Base-by-base conservation (phyloP, 2,888 invertebrate species). In the Plagiodera versicolora region DNA sequence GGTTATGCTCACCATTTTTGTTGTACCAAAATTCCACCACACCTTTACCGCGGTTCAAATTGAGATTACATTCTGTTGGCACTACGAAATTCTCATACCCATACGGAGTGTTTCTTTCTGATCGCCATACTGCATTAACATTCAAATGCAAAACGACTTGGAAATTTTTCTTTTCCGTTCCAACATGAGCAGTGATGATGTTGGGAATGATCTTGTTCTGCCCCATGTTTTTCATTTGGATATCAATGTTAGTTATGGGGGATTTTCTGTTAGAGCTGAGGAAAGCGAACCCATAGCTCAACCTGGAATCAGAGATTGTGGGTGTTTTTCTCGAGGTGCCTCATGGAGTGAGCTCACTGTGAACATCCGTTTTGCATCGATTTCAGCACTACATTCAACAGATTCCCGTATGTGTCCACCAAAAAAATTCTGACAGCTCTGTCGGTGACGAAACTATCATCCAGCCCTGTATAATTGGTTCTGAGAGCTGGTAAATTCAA, bases 251-350 rank as follows among this genome's bases (percentile, higher is more conserved):
- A 18, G 62, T 64, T 6, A 88, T 81, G 2, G 78, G 74, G 17
- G 74, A 67, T 1, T 82, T 74, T 1, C 71, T 67, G 45, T 74
- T 83, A 67, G 82, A 79, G 0, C 83, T 83, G 14, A 80, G 76
- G 53, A 84, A 77, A 1, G 86, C 80, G 56, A 79, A 82, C 0
- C 88, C 88, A 53, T 81, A 84, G 65, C 83, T 80, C 49, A 84
- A 80, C 60, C 87, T 87, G 72, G 32, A 75, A 75, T 45, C 56
- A 72, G 28, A 50, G 1, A 19, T 39, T 39, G 16, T 2, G 39
- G 4, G 16, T 39, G 2, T 14, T 4, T 39, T 4, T 8, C 8
- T 16, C 16, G 10, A 6, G 16, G 16, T 17, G 18, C 16, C 18
- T 2, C 46, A 10, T 46, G 2, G 19, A 19, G 1, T 46, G n/a